Evolutionary conservation across 1,140 invertebrate genomes (phyloP), one percentile per base, ranked within the genome.

Genomic region (Parapsyche elsis): DNA sequence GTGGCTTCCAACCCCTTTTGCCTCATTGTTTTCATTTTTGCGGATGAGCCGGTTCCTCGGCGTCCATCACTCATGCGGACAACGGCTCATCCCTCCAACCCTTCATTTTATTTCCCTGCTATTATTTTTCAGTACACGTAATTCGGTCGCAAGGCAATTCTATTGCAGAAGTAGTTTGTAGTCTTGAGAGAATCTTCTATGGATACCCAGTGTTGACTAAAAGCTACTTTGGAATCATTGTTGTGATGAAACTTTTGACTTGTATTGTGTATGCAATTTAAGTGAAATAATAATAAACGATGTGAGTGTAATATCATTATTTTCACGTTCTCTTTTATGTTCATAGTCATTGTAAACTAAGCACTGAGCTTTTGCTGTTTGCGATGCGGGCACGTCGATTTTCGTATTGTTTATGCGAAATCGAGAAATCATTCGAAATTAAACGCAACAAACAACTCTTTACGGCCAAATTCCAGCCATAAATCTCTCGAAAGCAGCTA

Each of bases 361-460:
- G 30, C 30, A 7, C 7, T 38, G 7, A 38, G 30, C 30, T 38
- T 38, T 38, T 38, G 30, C 30, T 38, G 30, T 7, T n/a, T 38
- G 16, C 16, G 16, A 61, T 19, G 1, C 57, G n/a, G 16, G 16
- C 10, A n/a, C 16, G 19, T 14, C 21, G 64, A 67, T 67, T 67
- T 26, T 67, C 24, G 5, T 23, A 26, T 67, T 19, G 14, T 30
- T 61, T 24, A 30, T 23, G 64, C 1, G 64, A 9, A 67, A 67
- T 67, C n/a, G 24, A 67, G 64, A 9, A 67, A 67, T 67, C 21
- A 67, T 67, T 67, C 21, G 19, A 67, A 67, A 26, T 67, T 67
- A 67, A 67, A 67, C 12, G 64, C 64, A 67, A 67, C 64, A 53
- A 53, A 38, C 30, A 67, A 67, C 64, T 67, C 64, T 67, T 67